These are phyloP conservation scores for Ormyrus rosae DNA, from an alignment of 2,888 invertebrate species.

Conservation along the genomic window DNA sequence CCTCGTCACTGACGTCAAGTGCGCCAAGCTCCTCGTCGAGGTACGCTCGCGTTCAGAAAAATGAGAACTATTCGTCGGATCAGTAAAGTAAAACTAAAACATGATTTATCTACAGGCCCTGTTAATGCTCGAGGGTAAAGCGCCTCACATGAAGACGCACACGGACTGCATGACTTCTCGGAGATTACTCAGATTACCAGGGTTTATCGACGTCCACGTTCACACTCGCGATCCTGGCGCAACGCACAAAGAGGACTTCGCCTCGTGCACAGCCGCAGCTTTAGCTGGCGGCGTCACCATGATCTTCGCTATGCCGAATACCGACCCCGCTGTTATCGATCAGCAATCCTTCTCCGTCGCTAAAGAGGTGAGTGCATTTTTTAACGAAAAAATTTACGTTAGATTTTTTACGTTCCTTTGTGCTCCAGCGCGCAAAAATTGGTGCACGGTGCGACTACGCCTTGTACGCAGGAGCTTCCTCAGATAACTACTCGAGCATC, in stretches of 20 bases:
- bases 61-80: too few species aligned
- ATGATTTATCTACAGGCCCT: slow-evolving; percentile 77
- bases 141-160: slow-evolving; percentile 93
- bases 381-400: not conserved
- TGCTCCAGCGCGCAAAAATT: slow-evolving; percentile 81
- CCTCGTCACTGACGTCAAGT: slow-evolving; percentile 98
- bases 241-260: slow-evolving; percentile 97
- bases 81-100: too few species aligned
- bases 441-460: slow-evolving; percentile 97
- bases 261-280: slow-evolving; percentile 92
- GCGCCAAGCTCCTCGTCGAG: slow-evolving; percentile 96
- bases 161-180: slow-evolving; percentile 97
- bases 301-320: slow-evolving; percentile 99
- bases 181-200: slow-evolving; percentile 92
- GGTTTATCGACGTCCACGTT: slow-evolving; percentile 98
- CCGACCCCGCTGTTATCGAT: slow-evolving; percentile 93
- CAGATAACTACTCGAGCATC: slow-evolving; percentile 85
- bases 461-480: slow-evolving; percentile 93
- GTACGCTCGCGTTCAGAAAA: too few species aligned
- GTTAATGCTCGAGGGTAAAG: slow-evolving; percentile 81
- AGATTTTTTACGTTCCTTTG: not conserved
- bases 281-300: slow-evolving; percentile 95
- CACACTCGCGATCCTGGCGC: slow-evolving; percentile 99
- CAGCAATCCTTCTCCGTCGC: slow-evolving; percentile 86
- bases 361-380: slow-evolving; percentile 80